These are phyloP conservation scores for Hypanus sabinus DNA, from an alignment of 2,113 vertebrate species.

Conservation along the genomic window DNA sequence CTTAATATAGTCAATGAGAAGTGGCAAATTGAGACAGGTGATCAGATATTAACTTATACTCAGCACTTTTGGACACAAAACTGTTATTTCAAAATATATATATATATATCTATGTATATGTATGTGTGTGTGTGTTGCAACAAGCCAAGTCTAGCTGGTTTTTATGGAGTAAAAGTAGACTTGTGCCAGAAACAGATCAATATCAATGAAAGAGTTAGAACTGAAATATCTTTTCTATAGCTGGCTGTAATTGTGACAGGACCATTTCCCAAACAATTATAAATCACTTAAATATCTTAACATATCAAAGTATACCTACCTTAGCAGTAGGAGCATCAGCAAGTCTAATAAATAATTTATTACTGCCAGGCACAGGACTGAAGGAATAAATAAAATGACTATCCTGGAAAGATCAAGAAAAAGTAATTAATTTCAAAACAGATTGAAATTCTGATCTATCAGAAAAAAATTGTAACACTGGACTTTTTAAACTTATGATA, in stretches of 20 bases:
- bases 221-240: too few species aligned
- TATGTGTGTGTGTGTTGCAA: too few species aligned
- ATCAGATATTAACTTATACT: neutral
- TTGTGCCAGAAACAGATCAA: neutral
- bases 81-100: neutral
- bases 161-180: neutral
- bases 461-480: neutral
- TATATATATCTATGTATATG: too few species aligned
- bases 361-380: slow-evolving; percentile 75
- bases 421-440: neutral
- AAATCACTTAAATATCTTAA: neutral
- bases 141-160: neutral
- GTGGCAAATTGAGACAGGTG: neutral
- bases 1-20: neutral
- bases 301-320: slow-evolving; percentile 54
- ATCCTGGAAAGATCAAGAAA: slow-evolving; percentile 62
- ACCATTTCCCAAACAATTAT: neutral
- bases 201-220: too few species aligned
- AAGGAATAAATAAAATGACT: slow-evolving; percentile 98
- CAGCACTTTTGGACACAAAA: neutral
- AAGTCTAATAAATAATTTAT: slow-evolving; percentile 86
- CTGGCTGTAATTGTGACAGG: neutral
- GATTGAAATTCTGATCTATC: neutral
- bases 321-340: slow-evolving; percentile 80
- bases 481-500: neutral